Evolutionary conservation across 2,888 invertebrate species (phyloP).

Genomic region (Ephialtes manifestator): DNA sequence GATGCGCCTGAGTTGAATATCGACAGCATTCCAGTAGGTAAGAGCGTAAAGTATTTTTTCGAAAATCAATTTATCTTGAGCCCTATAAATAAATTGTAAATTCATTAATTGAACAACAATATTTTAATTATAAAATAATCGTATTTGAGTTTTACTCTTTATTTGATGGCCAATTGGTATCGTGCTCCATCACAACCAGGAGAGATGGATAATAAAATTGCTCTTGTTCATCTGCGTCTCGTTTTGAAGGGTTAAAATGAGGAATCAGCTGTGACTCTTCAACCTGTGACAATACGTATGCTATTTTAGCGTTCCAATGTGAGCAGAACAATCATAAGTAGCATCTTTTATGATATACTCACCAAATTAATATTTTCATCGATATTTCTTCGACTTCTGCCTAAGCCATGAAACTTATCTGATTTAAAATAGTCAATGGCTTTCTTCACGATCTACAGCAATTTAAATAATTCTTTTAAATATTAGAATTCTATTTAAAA

Average conservation of each 20-base stretch:
- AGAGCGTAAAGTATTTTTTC: background rate
- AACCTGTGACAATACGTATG: too few relatives aligned
- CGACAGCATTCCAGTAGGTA: background rate
- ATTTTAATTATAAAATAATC: background rate
- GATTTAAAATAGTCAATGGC: background rate
- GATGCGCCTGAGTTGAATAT: background rate
- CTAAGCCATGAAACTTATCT: background rate
- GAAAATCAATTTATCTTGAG: background rate
- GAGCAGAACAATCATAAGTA: too few relatives aligned
- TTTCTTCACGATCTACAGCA: background rate
- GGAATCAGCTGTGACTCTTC: too few relatives aligned
- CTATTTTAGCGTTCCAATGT: too few relatives aligned
- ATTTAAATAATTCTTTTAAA: background rate
- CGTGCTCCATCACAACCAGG: too few relatives aligned
- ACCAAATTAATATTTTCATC: background rate
- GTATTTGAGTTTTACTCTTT: background rate
- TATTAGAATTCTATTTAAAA: background rate
- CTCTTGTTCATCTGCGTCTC: too few relatives aligned
- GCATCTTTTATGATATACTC: background rate
- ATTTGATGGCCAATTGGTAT: too few relatives aligned
- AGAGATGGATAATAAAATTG: too few relatives aligned
- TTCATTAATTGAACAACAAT: background rate
- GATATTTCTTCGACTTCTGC: background rate
- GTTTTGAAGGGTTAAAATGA: too few relatives aligned
- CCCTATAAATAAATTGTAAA: background rate